These are phyloP conservation scores for Hemibates koningsi DNA, from an alignment of 2,113 vertebrate genomes.

Conservation along the genomic window DNA sequence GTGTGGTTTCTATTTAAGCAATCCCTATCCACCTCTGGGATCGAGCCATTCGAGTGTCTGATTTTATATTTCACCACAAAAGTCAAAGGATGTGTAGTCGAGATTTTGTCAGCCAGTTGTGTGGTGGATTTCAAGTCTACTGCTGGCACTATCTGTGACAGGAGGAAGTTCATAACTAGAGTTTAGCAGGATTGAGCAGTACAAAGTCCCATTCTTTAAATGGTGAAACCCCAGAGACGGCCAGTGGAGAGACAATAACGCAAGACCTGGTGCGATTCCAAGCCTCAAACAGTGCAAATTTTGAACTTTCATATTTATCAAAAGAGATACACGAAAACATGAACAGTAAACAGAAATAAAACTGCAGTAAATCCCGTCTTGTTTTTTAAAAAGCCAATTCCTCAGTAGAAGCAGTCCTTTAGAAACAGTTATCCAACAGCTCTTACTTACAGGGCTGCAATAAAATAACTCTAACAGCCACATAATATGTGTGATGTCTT, in stretches of 20 bases:
- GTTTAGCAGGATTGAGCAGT: slow-evolving; percentile 23
- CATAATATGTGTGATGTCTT: slow-evolving; percentile 50
- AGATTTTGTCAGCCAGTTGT: slow-evolving; percentile 32
- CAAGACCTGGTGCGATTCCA: slow-evolving; percentile 9
- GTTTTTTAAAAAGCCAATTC: slow-evolving; percentile 14
- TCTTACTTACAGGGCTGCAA: slow-evolving; percentile 47
- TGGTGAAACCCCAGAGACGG: slow-evolving; percentile 9
- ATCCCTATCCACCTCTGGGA: not conserved
- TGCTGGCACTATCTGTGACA: slow-evolving; percentile 20
- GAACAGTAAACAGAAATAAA: not conserved
- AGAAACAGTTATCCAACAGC: slow-evolving; percentile 30
- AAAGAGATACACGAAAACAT: not conserved
- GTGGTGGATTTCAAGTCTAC: slow-evolving; percentile 27
- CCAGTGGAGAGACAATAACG: not conserved
- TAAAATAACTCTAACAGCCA: slow-evolving; percentile 50
- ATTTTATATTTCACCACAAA: slow-evolving; percentile 34
- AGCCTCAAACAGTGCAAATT: not conserved
- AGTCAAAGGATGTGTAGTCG: slow-evolving; percentile 15
- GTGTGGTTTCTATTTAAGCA: not conserved
- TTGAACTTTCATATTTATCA: slow-evolving; percentile 9
- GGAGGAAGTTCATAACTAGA: slow-evolving; percentile 46
- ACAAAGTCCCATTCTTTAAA: not conserved
- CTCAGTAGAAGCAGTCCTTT: slow-evolving; percentile 8
- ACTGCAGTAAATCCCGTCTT: not conserved
- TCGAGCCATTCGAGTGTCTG: slow-evolving; percentile 8